phyloP scores from a whole-genome alignment of 2,888 invertebrate species.

The Acanthoscelides obtectus region DNA sequence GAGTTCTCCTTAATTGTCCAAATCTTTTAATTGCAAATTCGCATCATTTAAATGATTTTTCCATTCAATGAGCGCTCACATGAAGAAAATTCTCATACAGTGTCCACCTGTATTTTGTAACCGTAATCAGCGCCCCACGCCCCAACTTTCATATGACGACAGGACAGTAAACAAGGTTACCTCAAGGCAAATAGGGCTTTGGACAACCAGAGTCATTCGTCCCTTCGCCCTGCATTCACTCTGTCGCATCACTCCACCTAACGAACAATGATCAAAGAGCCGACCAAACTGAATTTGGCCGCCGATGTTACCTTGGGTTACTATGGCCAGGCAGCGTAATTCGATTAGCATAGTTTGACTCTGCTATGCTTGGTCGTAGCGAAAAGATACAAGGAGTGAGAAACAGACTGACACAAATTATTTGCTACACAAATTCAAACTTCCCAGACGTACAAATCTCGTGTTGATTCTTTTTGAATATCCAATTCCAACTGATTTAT shows the following conservation, averaged over 20 bases:
- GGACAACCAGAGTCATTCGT: background rate
- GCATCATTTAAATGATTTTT: no score
- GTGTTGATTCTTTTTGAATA: no score
- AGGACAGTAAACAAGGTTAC: background rate
- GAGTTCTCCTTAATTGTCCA: no score
- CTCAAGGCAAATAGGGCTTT: background rate
- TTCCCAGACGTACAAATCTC: no score
- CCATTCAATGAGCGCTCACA: no score
- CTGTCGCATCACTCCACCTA: background rate
- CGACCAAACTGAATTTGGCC: background rate
- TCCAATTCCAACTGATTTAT: no score
- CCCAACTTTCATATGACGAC: background rate
- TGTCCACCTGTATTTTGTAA: no score
- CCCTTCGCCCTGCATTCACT: background rate
- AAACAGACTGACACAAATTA: no score
- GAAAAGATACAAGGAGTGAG: no score
- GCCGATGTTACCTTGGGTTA: background rate
- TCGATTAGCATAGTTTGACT: background rate
- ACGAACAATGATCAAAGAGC: background rate
- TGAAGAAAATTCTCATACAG: no score
- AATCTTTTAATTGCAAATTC: no score
- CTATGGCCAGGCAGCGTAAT: background rate
- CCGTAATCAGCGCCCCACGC: background rate
- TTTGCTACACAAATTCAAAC: no score
- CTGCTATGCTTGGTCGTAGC: background rate